phyloP scores from a whole-genome alignment of 2,113 vertebrate genomes.

The Promerops cafer region DNA sequence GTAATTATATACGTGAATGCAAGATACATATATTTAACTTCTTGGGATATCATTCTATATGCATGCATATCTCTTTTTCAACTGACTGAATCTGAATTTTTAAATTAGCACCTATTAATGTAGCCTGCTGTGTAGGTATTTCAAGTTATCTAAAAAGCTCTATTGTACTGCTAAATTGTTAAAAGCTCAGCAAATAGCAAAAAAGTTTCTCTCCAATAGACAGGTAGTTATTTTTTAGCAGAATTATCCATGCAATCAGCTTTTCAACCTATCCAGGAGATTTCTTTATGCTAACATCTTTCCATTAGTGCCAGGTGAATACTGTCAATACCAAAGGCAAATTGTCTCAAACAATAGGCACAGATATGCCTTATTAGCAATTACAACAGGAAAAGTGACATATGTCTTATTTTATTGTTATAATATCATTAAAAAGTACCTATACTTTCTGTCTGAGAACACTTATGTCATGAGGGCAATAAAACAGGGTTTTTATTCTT shows the following conservation, averaged over 20 bases:
- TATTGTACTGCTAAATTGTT: neutral
- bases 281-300: neutral
- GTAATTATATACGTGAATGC: neutral
- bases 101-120: neutral
- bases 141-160: neutral
- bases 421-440: neutral
- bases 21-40: neutral
- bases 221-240: neutral
- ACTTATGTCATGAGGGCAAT: neutral
- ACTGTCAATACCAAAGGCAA: neutral
- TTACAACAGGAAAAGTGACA: neutral
- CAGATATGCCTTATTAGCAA: neutral
- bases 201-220: neutral
- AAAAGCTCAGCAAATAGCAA: neutral
- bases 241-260: neutral
- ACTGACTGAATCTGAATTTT: neutral
- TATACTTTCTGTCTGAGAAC: neutral
- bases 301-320: neutral
- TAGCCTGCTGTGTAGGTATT: neutral
- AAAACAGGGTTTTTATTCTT: neutral
- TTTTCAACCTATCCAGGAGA: neutral
- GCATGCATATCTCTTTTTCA: neutral
- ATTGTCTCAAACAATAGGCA: neutral
- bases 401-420: conserved; percentile 19
- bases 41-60: neutral